Percentiles rank a stretch among this genome's conserved stretches.
Conservation (phyloP, 2,888 invertebrate species). For the Sinelater perroti region DNA sequence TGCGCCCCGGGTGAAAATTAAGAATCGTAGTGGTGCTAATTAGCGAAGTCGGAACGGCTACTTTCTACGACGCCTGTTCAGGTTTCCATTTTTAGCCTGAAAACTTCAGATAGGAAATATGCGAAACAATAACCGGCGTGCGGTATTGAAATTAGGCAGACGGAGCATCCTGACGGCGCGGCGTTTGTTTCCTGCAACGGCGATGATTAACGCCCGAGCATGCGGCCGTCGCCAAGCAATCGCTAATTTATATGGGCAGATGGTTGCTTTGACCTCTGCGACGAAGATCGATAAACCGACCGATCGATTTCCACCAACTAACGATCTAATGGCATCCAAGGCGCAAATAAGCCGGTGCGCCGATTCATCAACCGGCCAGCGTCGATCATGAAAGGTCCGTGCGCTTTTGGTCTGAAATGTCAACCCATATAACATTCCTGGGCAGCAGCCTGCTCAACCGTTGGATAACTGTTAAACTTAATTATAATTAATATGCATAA, state of each 20-base stretch:
- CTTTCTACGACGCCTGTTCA: no score
- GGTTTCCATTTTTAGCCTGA: no score
- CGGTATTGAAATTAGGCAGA: no score
- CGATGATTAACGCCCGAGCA: slow-evolving; percentile 23
- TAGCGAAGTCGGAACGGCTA: no score
- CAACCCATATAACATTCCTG: slow-evolving; percentile 11
- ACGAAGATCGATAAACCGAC: not conserved
- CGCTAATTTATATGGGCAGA: slow-evolving; percentile 24
- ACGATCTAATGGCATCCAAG: not conserved
- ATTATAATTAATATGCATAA: slow-evolving; percentile 27
- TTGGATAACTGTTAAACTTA: slow-evolving; percentile 23
- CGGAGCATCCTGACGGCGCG: no score
- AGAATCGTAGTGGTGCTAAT: no score
- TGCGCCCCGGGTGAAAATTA: no score
- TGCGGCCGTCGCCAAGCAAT: slow-evolving; percentile 12
- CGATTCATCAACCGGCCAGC: slow-evolving; percentile 10
- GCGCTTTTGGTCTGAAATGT: slow-evolving; percentile 15
- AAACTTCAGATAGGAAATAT: no score
- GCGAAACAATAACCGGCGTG: no score
- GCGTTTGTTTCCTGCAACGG: no score
- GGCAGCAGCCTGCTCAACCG: slow-evolving; percentile 19
- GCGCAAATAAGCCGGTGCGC: slow-evolving; percentile 5
- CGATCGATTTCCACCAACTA: not conserved
- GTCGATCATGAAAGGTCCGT: slow-evolving; percentile 11
- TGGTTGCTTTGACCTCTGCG: slow-evolving; percentile 23